Percentiles rank a stretch among this genome's conserved stretches.
Conservation (phyloP, 30 jellyfish, hydroid and myxozoan genomes). For the Clytia hemisphaerica region DNA sequence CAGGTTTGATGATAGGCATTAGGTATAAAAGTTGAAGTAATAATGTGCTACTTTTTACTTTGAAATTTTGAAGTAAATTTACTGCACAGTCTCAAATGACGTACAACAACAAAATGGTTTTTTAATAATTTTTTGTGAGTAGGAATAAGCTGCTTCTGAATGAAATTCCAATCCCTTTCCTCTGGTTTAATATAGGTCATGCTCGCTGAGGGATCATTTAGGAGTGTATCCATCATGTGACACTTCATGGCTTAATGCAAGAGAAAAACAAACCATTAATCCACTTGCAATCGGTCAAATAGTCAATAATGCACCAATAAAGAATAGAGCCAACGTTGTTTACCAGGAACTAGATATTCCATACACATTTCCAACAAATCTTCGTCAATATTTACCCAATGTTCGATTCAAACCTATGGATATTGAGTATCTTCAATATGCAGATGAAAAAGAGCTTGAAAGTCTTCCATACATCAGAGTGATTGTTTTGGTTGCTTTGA, state of each 20-base stretch:
- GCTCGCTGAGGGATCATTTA: slow-evolving; percentile 10
- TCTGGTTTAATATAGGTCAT: slow-evolving; percentile 7
- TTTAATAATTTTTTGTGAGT: too few species aligned
- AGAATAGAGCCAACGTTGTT: slow-evolving; percentile 49
- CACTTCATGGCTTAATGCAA: slow-evolving; percentile 26
- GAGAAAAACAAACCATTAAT: slow-evolving; percentile 2
- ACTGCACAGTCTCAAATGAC: too few species aligned
- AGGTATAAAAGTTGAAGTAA: too few species aligned
- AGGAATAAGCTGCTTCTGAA: too few species aligned
- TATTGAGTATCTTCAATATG: not conserved
- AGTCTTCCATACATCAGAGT: slow-evolving; percentile 16
- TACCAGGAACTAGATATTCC: slow-evolving; percentile 61
- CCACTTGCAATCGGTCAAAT: slow-evolving; percentile 72
- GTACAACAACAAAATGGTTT: too few species aligned
- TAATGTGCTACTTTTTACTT: too few species aligned
- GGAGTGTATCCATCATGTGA: slow-evolving; percentile 33
- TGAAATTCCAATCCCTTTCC: too few species aligned
- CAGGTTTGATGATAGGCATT: too few species aligned
- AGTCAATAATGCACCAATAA: slow-evolving; percentile 42
- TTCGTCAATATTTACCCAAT: slow-evolving; percentile 49
- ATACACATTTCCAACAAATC: slow-evolving; percentile 31
- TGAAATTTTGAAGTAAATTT: too few species aligned
- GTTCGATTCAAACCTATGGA: slow-evolving; percentile 22
- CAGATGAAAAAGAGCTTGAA: not conserved
- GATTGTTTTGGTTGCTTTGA: slow-evolving; percentile 42